Evolutionary conservation across 2,888 invertebrate genomes (phyloP).

Genomic region (Cephus rjabovi): DNA sequence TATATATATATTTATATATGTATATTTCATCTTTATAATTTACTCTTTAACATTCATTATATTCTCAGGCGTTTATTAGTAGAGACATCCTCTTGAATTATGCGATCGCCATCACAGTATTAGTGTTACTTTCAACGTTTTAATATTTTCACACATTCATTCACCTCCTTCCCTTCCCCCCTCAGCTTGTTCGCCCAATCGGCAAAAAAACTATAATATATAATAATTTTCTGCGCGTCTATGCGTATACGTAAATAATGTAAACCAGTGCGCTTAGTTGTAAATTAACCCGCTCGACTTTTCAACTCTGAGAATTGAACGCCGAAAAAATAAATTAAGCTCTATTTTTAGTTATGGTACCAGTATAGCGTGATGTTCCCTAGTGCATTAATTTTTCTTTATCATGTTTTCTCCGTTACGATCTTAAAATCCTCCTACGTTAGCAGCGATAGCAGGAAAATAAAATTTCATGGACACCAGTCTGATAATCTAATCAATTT

Average conservation of each 20-base stretch:
- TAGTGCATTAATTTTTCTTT: not conserved
- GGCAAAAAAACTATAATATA: not conserved
- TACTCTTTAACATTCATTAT: not conserved
- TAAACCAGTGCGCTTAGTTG: not conserved
- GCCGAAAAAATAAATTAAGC: not conserved
- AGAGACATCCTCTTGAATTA: not conserved
- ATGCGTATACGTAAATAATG: not conserved
- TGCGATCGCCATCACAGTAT: not conserved
- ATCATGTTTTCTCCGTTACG: not conserved
- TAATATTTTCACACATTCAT: not conserved
- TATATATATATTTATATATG: slow-evolving; percentile 3
- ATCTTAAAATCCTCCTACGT: not conserved
- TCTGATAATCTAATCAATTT: not conserved
- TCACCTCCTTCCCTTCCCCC: too few species aligned
- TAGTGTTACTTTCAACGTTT: not conserved
- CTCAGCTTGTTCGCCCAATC: not conserved
- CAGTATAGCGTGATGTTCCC: not conserved
- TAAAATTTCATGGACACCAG: not conserved
- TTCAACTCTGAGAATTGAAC: not conserved
- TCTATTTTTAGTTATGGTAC: not conserved
- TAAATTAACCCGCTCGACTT: not conserved
- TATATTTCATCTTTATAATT: not conserved
- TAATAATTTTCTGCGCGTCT: not conserved
- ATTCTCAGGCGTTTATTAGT: not conserved
- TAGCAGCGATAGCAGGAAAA: not conserved